Base-by-base conservation (phyloP, 2,888 invertebrate genomes). In the Ypsolopha sequella region DNA sequence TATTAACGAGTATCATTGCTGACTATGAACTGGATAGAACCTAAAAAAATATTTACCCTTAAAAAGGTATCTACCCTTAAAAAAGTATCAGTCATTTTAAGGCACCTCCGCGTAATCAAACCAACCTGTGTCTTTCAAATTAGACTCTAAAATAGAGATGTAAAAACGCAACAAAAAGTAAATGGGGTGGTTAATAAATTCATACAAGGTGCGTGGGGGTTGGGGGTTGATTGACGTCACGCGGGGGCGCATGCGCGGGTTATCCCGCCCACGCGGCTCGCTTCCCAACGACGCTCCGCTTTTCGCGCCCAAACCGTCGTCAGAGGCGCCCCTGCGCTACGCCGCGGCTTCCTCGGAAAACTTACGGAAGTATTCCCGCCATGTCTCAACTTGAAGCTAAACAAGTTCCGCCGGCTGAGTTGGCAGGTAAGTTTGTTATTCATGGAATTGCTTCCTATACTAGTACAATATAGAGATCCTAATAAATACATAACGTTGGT, bases 241-340 rank as follows among this genome's bases (percentile, higher is more conserved):
- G 56, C 36, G 60, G 41, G 65, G 62, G 68, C 85, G 81, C 82
- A 79, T 76, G 81, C 81, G 82, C 75, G 66, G 48, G 4, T 3
- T 2, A 3, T 53, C 49, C 59, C 68, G 61, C 72, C 74, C 73
- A 73, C 77, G 75, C 73, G 66, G 57, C 61, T 4, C 55, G 56
- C 58, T 53, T 63, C 65, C 65, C 58, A 64, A 59, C 56, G 57
- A 52, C 53, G 55, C 58, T 55, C 62, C 54, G 63, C 65, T 80
- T 50, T 85, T 82, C 81, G 82, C 85, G 84, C 85, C 24, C 82
- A 84, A 84, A 80, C 71, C 74, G 65, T 62, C 61, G 60, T 61
- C 63, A 70, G 72, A 64, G 78, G 78, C 70, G 70, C 74, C 67
- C 68, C 74, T 36, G 24, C 24, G 24, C 24, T 24, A 24, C 24